phyloP scores from a whole-genome alignment of 2,888 invertebrate genomes.

The Ephialtes manifestator region DNA sequence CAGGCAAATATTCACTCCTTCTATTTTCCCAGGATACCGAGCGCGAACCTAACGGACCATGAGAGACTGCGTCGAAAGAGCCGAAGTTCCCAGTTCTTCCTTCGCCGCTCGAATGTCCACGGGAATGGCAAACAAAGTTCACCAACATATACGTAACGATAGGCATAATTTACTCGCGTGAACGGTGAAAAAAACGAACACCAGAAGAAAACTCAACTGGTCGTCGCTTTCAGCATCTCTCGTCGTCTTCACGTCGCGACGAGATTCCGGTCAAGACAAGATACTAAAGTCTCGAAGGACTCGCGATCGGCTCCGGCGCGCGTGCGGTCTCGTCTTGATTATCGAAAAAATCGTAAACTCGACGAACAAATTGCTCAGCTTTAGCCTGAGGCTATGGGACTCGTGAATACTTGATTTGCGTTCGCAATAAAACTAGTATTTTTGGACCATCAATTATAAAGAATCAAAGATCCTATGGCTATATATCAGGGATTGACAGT shows the following conservation, averaged over 20 bases:
- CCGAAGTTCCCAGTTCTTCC: conserved; percentile 3
- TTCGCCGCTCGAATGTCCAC: conserved; percentile 12
- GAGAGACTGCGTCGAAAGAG: conserved; percentile 20
- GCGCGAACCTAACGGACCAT: conserved; percentile 32
- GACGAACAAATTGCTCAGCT: conserved; percentile 50
- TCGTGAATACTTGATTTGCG: conserved; percentile 9
- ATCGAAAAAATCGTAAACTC: conserved; percentile 67
- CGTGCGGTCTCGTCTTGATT: conserved; percentile 53
- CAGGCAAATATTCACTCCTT: conserved; percentile 43
- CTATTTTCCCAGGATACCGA: conserved; percentile 8
- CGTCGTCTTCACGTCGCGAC: conserved; percentile 27
- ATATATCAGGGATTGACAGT: neutral
- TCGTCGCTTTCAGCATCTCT: conserved; percentile 14
- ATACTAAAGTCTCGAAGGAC: conserved; percentile 58
- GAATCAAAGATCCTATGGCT: neutral
- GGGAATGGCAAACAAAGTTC: conserved; percentile 52
- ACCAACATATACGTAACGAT: conserved; percentile 38
- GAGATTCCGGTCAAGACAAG: conserved; percentile 63
- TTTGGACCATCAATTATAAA: conserved; percentile 2
- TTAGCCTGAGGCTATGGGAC: conserved; percentile 1
- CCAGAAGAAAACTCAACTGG: conserved; percentile 35
- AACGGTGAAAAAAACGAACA: conserved; percentile 18
- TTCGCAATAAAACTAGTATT: conserved; percentile 42
- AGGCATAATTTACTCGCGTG: conserved; percentile 56
- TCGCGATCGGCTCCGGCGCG: conserved; percentile 39